Evolutionary conservation across 2,113 vertebrate species (phyloP).

Genomic region (Ardeotis arabs): DNA sequence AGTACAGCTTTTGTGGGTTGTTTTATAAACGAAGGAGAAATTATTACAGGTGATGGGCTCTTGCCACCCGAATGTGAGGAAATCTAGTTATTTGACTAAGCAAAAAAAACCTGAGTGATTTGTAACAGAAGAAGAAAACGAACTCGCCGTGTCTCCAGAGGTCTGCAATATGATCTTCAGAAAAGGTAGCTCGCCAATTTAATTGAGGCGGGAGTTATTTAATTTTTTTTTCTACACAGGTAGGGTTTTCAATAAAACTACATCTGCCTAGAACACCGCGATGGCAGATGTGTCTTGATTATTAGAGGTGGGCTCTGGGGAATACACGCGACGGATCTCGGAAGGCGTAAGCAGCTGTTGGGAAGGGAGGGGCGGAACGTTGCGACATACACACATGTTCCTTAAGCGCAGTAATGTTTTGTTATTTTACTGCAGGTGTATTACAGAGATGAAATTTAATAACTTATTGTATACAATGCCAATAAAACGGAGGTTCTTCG

Average conservation of each 20-base stretch:
- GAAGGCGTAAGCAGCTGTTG: constrained; percentile 82
- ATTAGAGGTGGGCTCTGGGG: constrained; percentile 82
- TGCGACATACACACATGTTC: constrained; percentile 75
- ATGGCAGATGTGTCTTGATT: constrained; percentile 85
- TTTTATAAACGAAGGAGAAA: background rate
- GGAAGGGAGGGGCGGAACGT: constrained; percentile 63
- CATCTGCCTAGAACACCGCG: constrained; percentile 76
- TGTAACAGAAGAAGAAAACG: constrained; percentile 68
- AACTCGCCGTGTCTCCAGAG: constrained; percentile 60
- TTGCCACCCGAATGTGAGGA: constrained; percentile 27
- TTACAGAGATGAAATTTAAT: constrained; percentile 73
- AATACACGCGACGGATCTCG: constrained; percentile 74
- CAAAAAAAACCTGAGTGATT: constrained; percentile 61
- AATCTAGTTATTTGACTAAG: constrained; percentile 59
- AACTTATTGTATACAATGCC: constrained; percentile 64
- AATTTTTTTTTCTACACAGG: constrained; percentile 76
- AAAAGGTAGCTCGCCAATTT: constrained; percentile 74
- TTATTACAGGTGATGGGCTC: constrained; percentile 9
- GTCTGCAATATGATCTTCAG: constrained; percentile 68
- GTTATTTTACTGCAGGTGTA: constrained; percentile 77
- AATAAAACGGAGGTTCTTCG: constrained; percentile 64
- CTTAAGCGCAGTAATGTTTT: constrained; percentile 72
- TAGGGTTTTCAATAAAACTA: constrained; percentile 79
- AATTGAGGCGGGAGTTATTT: constrained; percentile 77
- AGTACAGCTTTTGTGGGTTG: background rate